Conservation (phyloP, 2,888 invertebrate species). For the Parasteatoda lunata region DNA sequence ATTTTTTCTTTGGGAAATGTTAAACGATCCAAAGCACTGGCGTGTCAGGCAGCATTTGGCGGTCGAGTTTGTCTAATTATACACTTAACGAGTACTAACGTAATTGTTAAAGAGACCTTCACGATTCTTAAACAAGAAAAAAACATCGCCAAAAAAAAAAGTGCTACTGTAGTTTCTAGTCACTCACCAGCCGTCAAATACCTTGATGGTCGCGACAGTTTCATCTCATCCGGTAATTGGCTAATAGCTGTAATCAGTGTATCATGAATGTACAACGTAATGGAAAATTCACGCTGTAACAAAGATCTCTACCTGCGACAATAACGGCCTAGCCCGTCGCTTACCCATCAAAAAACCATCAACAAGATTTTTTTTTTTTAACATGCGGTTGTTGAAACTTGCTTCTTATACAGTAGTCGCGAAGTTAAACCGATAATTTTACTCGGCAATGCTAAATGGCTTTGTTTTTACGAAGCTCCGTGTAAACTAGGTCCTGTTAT, state of each 20-base stretch:
- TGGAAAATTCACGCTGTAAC: slow-evolving; percentile 50
- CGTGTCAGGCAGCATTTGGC: slow-evolving; percentile 55
- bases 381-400: slow-evolving; percentile 29
- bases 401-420: slow-evolving; percentile 38
- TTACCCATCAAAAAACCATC: slow-evolving; percentile 66
- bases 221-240: slow-evolving; percentile 50
- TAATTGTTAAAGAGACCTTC: slow-evolving; percentile 24
- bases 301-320: slow-evolving; percentile 36
- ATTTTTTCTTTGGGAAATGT: background rate
- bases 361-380: slow-evolving; percentile 17
- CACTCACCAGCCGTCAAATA: slow-evolving; percentile 39
- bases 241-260: slow-evolving; percentile 63
- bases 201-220: slow-evolving; percentile 61
- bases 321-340: slow-evolving; percentile 12
- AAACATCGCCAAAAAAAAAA: slow-evolving; percentile 7
- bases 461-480: slow-evolving; percentile 43
- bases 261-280: slow-evolving; percentile 58
- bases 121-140: slow-evolving; percentile 23
- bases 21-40: slow-evolving; percentile 34
- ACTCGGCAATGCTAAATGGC: slow-evolving; percentile 49
- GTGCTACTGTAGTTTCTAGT: background rate
- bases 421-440: slow-evolving; percentile 64
- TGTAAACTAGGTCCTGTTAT: slow-evolving; percentile 58
- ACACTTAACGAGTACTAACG: slow-evolving; percentile 41
- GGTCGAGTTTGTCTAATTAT: slow-evolving; percentile 43